Base-by-base conservation (phyloP, 2,797 vertebrate genomes). In the Acipenser ruthenus region DNA sequence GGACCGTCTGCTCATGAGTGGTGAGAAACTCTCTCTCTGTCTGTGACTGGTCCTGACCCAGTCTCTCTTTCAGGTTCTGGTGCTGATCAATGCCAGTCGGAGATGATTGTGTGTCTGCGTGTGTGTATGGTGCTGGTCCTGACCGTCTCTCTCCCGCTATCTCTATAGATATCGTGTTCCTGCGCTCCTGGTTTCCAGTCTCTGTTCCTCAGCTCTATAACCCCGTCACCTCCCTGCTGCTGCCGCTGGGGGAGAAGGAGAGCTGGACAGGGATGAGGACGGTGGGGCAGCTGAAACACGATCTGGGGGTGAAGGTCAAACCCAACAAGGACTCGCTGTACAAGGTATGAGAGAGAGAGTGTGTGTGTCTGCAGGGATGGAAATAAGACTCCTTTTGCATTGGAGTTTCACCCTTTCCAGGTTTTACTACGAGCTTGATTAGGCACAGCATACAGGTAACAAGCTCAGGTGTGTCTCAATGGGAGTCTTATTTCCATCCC, bases 1-100 rank as follows among this genome's bases (percentile, higher is more conserved):
- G 80, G 96, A 99, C 84, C 90, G 93, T 49, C 75, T 99, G 72
- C 85, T 99, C 48, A 98, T 98, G 94, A 99, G 96, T 65, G 95
- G 96, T 98, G 82, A 91, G 88, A 71, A 68, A 64, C 55, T 37
- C 23, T 37, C 23, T 13, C n/a, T 56, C 15, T 1, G 7, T 58
- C 13, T 13, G 4, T 58, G 51, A 12, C 12, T 8, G 23, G 11
- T n/a, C 8, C 6, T 5, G 12, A 13, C 13, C 37, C 6, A 13
- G n/a, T 50, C 48, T 63, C 12, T 37, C 23, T 6, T 7, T 67
- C 23, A 2, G 23, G 23, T 37, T 37, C 23, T 37, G 23, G 3
- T 50, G 58, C 51, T 50, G 48, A 10, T 50, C 8, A 62, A 37
- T 73, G 48, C 58, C 11, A 64, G 18, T 59, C 12, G 70, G 65